phyloP scores from a whole-genome alignment of 2,797 vertebrate species.

The Neopelma chrysocephalum region DNA sequence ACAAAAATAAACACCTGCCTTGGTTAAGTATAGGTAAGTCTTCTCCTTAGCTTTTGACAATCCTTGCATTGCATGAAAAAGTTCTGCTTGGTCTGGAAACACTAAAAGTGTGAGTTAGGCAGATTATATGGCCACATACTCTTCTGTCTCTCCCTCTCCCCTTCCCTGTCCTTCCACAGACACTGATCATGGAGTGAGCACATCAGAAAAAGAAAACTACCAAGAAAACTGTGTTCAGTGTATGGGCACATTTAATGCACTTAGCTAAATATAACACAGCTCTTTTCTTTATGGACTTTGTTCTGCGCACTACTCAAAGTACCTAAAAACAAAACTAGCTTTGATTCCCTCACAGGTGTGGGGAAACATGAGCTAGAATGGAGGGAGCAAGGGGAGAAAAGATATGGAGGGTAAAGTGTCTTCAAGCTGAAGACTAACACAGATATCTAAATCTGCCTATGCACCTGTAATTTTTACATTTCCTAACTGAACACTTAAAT shows the following conservation, averaged over 20 bases:
- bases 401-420: background rate
- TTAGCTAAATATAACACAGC: background rate
- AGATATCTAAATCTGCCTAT: no score
- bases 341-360: background rate
- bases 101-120: background rate
- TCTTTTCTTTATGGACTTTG: background rate
- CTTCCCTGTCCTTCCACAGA: background rate
- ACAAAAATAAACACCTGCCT: background rate
- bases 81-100: background rate
- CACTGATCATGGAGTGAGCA: background rate
- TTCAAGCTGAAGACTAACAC: background rate
- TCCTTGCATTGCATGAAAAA: background rate
- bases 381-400: rapidly evolving
- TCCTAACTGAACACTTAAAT: background rate
- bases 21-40: background rate
- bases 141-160: background rate
- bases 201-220: background rate
- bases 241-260: background rate
- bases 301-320: background rate
- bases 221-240: background rate
- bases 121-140: background rate
- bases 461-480: background rate
- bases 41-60: background rate
- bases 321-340: background rate
- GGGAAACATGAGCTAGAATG: background rate